Percentiles rank a stretch among this genome's conserved stretches.
Conservation (phyloP, 37 sponge, comb jelly and placozoan genomes). For the Haliclona indistincta region DNA sequence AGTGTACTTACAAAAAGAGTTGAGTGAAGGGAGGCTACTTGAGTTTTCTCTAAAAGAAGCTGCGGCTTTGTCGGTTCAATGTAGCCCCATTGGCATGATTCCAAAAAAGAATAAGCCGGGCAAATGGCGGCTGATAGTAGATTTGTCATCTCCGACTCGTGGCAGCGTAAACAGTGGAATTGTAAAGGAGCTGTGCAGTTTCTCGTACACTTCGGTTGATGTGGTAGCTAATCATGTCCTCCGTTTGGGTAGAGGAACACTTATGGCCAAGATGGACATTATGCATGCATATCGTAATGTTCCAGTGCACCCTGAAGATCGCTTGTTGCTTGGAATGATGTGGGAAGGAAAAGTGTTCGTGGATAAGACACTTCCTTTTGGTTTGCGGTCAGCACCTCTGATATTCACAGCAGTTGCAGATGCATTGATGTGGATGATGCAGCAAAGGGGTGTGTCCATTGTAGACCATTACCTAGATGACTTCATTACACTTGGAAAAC, state of each 20-base stretch:
- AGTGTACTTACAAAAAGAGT: background rate
- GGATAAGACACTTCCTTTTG: conserved; percentile 21
- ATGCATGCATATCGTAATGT: conserved; percentile 22
- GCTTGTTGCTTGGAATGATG: conserved; percentile 20
- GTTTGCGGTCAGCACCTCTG: conserved; percentile 18
- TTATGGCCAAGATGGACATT: conserved; percentile 27
- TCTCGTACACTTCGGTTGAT: conserved; percentile 15
- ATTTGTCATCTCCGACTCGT: conserved; percentile 22
- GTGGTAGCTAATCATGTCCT: conserved; percentile 6
- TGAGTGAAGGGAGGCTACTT: background rate
- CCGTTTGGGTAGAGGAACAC: conserved; percentile 22
- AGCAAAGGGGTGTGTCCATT: background rate
- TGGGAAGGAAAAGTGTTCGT: conserved; percentile 33
- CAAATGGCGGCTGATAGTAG: background rate
- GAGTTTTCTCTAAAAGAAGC: background rate
- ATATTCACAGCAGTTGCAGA: conserved; percentile 29
- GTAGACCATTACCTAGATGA: conserved; percentile 36
- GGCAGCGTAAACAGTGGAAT: conserved; percentile 32
- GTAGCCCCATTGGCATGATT: background rate
- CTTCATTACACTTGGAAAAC: conserved; percentile 2
- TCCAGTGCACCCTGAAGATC: conserved; percentile 30
- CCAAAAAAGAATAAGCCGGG: conserved; percentile 1
- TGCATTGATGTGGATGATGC: conserved; percentile 20
- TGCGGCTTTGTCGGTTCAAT: no score
- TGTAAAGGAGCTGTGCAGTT: background rate